phyloP scores from a whole-genome alignment of 2,113 vertebrate genomes.

The Scolopax mira region DNA sequence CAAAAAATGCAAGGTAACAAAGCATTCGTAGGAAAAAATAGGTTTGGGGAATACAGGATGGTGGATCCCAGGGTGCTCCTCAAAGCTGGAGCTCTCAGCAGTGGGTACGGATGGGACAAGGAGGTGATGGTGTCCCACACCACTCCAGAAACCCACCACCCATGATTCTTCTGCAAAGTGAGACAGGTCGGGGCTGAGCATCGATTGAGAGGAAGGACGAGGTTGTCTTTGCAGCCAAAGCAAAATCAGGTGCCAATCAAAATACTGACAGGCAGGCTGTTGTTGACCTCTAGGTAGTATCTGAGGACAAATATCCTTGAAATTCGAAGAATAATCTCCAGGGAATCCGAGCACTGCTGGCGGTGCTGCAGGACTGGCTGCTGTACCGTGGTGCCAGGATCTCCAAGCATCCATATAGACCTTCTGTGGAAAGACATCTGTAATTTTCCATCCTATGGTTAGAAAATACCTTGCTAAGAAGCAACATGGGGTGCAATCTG shows the following conservation, averaged over 20 bases:
- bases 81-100: neutral
- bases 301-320: constrained; percentile 3
- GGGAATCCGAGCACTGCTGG: neutral
- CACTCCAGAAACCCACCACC: neutral
- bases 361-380: neutral
- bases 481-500: neutral
- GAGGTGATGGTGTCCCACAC: neutral
- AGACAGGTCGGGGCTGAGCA: neutral
- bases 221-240: neutral
- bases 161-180: neutral
- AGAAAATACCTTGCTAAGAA: neutral
- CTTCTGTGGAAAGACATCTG: neutral
- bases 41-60: neutral
- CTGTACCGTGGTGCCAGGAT: accelerated
- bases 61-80: neutral
- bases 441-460: neutral
- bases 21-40: accelerated
- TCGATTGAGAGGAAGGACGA: neutral
- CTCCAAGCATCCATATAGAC: neutral
- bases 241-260: constrained; percentile 18
- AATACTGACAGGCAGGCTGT: neutral
- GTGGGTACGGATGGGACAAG: neutral
- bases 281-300: neutral
- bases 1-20: neutral
- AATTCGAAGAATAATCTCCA: neutral